Conservation (phyloP, 2,797 vertebrate species). For the Sus cebifrons region DNA sequence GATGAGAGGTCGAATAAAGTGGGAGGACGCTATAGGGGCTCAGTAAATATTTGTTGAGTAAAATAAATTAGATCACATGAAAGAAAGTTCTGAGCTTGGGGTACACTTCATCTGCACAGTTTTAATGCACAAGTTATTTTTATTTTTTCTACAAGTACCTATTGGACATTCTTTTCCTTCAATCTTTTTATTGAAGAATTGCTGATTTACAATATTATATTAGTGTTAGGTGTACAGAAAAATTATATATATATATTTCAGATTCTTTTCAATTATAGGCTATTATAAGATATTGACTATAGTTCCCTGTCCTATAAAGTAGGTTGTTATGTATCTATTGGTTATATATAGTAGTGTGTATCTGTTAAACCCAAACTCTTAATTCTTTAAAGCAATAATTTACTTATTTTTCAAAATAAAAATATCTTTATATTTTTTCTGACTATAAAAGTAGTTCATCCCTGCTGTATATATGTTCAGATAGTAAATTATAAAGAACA, state of each 20-base stretch:
- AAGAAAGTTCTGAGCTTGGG: neutral
- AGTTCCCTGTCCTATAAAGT: neutral
- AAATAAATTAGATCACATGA: neutral
- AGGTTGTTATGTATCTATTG: neutral
- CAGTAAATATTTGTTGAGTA: neutral
- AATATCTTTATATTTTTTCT: neutral
- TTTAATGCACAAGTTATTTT: neutral
- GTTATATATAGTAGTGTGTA: neutral
- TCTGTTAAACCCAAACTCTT: neutral
- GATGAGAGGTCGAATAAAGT: neutral
- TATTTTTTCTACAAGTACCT: neutral
- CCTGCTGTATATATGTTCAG: neutral
- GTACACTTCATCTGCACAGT: neutral
- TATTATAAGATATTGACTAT: neutral
- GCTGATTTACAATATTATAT: neutral
- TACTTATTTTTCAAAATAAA: constrained; percentile 1
- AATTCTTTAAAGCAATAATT: neutral
- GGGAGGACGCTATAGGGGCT: neutral
- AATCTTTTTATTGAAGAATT: neutral
- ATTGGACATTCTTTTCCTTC: neutral
- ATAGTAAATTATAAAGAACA: neutral
- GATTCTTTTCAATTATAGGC: too few species aligned
- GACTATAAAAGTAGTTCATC: neutral
- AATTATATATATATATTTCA: too few species aligned
- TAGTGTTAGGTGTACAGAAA: too few species aligned